Conservation (phyloP, 64 coral and sea anemone genomes). For the Pachyseris speciosa region DNA sequence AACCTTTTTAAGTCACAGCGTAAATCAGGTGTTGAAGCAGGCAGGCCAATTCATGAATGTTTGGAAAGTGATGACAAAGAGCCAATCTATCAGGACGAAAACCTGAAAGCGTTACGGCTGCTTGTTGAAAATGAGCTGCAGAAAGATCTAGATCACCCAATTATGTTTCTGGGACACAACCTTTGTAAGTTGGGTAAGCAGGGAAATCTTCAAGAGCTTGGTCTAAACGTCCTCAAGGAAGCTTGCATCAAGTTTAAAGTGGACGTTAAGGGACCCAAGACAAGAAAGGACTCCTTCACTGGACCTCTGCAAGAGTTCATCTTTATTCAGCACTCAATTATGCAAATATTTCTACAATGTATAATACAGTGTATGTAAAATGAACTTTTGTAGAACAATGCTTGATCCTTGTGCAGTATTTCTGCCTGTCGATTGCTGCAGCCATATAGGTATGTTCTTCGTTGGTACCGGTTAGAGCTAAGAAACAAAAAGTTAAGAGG, state of each 20-base stretch:
- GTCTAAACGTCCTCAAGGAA: neutral
- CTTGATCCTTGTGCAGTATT: no score
- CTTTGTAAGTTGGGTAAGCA: neutral
- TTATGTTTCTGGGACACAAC: neutral
- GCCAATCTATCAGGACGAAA: neutral
- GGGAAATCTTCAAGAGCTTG: neutral
- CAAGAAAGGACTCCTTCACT: neutral
- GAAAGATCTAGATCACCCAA: neutral
- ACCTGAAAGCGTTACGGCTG: neutral
- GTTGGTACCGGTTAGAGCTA: no score
- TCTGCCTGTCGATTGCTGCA: no score
- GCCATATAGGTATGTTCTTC: no score
- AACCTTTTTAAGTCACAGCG: neutral
- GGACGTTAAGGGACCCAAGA: neutral
- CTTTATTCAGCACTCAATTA: neutral
- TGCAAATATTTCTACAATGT: no score
- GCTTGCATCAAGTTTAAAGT: neutral
- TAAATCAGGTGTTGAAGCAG: neutral
- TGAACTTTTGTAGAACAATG: no score
- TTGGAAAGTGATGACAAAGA: neutral
- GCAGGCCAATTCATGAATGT: neutral
- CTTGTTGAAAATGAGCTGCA: neutral
- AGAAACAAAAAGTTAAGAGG: no score
- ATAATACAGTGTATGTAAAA: no score
- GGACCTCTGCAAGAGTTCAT: neutral